Percentiles rank a stretch among this genome's conserved stretches.
Evolutionary conservation across 2,888 invertebrate species (phyloP).

Genomic region (Adelognathus sp.): DNA sequence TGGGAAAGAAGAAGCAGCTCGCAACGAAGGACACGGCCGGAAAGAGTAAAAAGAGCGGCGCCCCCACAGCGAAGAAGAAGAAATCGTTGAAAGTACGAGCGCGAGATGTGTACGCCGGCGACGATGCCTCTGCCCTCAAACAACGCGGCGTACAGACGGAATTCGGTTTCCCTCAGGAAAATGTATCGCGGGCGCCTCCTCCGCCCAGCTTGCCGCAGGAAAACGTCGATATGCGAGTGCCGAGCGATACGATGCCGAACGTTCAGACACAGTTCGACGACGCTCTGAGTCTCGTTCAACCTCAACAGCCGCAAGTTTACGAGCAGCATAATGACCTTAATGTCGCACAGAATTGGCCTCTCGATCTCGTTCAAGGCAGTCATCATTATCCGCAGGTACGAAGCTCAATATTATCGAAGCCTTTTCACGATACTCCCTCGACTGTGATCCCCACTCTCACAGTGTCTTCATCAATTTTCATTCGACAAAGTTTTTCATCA

Average conservation of each 20-base stretch:
- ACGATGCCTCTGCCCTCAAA: conserved; percentile 64
- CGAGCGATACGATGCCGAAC: conserved; percentile 47
- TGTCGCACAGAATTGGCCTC: conserved; percentile 76
- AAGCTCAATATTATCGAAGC: background rate
- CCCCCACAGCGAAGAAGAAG: conserved; percentile 66
- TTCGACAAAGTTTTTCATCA: too few relatives aligned
- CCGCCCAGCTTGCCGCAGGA: conserved; percentile 52
- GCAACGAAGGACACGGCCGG: conserved; percentile 66
- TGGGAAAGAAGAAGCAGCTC: conserved; percentile 77
- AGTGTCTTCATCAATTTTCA: too few relatives aligned
- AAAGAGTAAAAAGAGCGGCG: conserved; percentile 38
- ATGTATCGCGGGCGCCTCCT: conserved; percentile 52
- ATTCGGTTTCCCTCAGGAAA: conserved; percentile 65
- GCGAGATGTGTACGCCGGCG: conserved; percentile 62
- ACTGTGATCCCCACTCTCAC: too few relatives aligned
- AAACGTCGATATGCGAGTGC: conserved; percentile 27
- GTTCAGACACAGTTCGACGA: conserved; percentile 69
- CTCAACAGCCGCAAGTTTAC: conserved; percentile 70
- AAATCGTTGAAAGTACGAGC: conserved; percentile 64
- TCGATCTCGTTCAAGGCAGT: conserved; percentile 76
- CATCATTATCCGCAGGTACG: conserved; percentile 76
- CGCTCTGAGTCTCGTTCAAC: conserved; percentile 65
- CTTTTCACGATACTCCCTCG: too few relatives aligned
- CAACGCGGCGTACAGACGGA: conserved; percentile 57
- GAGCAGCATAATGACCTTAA: conserved; percentile 72